A percentile compares a stretch with the other conserved stretches of the same genome.
phyloP scores from a whole-genome alignment of 2,888 invertebrate genomes.

The Pterobdella sp. region DNA sequence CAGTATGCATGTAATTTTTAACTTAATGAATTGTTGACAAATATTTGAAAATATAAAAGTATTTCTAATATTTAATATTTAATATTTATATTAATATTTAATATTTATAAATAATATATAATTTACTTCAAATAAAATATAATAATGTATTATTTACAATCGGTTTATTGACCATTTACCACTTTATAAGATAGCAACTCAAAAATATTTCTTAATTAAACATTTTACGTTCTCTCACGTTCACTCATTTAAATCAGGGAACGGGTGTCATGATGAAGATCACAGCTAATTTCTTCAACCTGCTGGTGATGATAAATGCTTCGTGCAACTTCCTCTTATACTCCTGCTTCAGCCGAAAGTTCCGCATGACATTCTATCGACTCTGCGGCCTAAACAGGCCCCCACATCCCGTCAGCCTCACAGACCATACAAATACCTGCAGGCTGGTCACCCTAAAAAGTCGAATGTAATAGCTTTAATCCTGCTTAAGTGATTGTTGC shows the following conservation, averaged over 20 bases:
- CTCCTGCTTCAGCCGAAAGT: slow-evolving; percentile 60
- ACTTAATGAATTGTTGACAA: too few species aligned
- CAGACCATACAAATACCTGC: background rate
- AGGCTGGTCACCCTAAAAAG: background rate
- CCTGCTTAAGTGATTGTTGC: too few species aligned
- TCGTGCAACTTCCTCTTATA: slow-evolving; percentile 71
- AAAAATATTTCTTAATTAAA: too few species aligned
- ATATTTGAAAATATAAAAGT: too few species aligned
- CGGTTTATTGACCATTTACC: background rate
- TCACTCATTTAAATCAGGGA: slow-evolving; percentile 29
- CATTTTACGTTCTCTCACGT: too few species aligned
- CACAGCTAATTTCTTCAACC: slow-evolving; percentile 67
- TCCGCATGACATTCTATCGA: slow-evolving; percentile 37
- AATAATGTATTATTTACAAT: background rate
- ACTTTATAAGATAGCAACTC: too few species aligned
- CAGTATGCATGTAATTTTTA: too few species aligned
- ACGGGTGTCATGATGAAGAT: slow-evolving; percentile 40
- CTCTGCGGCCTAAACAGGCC: slow-evolving; percentile 33
- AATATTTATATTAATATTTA: background rate
- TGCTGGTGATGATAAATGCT: slow-evolving; percentile 65
- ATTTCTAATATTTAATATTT: too few species aligned
- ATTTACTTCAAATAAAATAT: background rate
- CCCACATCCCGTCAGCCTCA: background rate
- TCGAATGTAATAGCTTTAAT: background rate
- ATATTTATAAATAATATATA: background rate